Evolutionary conservation across 2,888 invertebrate species (phyloP).

Genomic region (Cerceris rybyensis): DNA sequence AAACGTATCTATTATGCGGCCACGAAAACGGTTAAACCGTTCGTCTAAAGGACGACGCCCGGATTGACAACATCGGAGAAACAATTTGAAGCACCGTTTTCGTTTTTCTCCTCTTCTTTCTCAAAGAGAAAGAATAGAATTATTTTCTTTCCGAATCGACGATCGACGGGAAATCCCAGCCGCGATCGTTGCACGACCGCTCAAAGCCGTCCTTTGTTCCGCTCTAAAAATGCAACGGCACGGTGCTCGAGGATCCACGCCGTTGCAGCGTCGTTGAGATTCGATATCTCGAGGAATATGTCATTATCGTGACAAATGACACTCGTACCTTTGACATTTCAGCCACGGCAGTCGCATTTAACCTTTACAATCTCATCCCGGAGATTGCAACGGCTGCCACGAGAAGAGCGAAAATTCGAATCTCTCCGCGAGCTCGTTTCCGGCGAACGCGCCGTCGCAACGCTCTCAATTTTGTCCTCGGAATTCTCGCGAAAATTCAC

Average conservation of each 20-base stretch:
- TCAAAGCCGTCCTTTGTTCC: conserved; percentile 31
- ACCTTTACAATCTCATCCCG: neutral
- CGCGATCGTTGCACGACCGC: conserved; percentile 6
- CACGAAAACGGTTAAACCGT: neutral
- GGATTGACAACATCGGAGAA: neutral
- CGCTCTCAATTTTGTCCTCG: too few relatives aligned
- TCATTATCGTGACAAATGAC: neutral
- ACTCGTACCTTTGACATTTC: neutral
- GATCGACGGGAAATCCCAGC: too few relatives aligned
- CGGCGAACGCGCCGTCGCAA: neutral
- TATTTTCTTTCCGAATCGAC: too few relatives aligned
- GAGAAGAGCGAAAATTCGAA: neutral
- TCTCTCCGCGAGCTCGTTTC: neutral
- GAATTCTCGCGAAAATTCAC: too few relatives aligned
- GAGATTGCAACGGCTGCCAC: neutral
- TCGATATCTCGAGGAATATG: neutral
- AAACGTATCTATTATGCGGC: neutral
- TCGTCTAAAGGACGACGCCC: neutral
- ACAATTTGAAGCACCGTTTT: neutral
- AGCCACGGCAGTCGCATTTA: neutral
- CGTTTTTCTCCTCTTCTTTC: too few relatives aligned
- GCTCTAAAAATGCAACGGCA: conserved; percentile 14
- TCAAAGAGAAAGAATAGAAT: too few relatives aligned
- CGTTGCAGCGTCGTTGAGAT: conserved; percentile 14
- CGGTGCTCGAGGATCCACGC: neutral